Base-by-base conservation (phyloP, 2,888 invertebrate genomes). In the Phengaris arion region DNA sequence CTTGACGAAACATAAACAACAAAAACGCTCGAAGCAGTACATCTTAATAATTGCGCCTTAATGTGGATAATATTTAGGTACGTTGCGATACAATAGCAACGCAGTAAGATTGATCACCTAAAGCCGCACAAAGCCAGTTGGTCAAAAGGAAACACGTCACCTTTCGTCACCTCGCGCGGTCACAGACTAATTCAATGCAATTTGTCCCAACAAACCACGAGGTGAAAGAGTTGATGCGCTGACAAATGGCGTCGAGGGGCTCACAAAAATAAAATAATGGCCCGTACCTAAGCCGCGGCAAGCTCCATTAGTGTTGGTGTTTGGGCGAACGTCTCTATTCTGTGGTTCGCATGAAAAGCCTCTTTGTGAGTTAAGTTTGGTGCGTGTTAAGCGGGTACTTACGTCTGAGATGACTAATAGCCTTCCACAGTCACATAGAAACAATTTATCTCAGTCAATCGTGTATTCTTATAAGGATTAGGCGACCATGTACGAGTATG, bases 191-290 rank as follows among this genome's bases (percentile, higher is more conserved):
- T 93, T 89, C 88, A 83, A 89, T 85, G 88, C 92, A 89, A 93
- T 93, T 92, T 92, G 93, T 93, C 92, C 88, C 88, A 88, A 89
- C 89, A 87, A 87, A 87, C 87, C 86, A 84, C 83, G 86, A 88
- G 84, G 87, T 91, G 91, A 92, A 92, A 90, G 92, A 92, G 88
- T 88, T 91, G 92, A 91, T 90, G 91, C 84, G 86, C 86, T 93
- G 92, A 93, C 93, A 93, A 93, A 93, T 93, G 88, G 89, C 86
- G 87, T 87, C 85, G 90, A 90, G 92, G 90, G 88, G 86, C 91
- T 91, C 86, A 93, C 92, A 92, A 92, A 93, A 93, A 92, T 93
- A 85, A 92, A 86, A 92, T 93, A 93, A 93, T 93, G 90, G 90
- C 83, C 90, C 91, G 85, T 89, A 89, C 91, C 92, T 90, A 91